These are phyloP conservation scores for Allolobophora icterica DNA, from an alignment of 2,888 invertebrate genomes.

Conservation along the genomic window DNA sequence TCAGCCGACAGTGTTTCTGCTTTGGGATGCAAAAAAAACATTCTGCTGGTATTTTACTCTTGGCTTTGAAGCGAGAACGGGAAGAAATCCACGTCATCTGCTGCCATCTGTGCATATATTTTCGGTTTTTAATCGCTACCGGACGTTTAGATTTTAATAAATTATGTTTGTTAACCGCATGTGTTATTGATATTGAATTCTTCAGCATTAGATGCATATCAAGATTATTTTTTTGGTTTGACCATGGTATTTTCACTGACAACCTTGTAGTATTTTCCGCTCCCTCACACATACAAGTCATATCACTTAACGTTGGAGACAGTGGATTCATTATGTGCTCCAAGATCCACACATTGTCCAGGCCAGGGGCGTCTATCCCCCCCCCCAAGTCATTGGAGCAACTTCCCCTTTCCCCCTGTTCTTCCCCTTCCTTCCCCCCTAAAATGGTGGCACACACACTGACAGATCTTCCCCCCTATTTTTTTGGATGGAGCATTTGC, in stretches of 20 bases:
- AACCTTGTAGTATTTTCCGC: background rate
- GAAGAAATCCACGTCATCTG: background rate
- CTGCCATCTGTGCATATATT: background rate
- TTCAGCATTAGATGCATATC: background rate
- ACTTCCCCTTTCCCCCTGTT: too few relatives aligned
- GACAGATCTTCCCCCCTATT: too few relatives aligned
- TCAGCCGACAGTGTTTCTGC: slow-evolving; percentile 8
- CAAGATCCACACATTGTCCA: background rate
- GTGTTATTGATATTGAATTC: background rate
- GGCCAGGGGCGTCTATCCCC: too few relatives aligned
- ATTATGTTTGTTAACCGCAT: slow-evolving; percentile 6
- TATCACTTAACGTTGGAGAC: background rate
- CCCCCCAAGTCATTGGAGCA: too few relatives aligned
- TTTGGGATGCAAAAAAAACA: slow-evolving; percentile 1
- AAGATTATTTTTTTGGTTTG: background rate
- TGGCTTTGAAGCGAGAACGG: background rate
- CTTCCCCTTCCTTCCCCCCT: too few relatives aligned
- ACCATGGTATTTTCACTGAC: background rate
- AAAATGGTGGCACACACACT: too few relatives aligned
- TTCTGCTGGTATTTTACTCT: background rate
- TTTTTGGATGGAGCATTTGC: too few relatives aligned
- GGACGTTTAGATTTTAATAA: background rate
- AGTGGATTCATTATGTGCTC: background rate
- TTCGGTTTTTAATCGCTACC: background rate
- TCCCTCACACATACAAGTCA: background rate